A percentile compares a stretch with the other conserved stretches of the same genome.
phyloP scores from a whole-genome alignment of 2,797 vertebrate species.

The Enteromius mattozi region DNA sequence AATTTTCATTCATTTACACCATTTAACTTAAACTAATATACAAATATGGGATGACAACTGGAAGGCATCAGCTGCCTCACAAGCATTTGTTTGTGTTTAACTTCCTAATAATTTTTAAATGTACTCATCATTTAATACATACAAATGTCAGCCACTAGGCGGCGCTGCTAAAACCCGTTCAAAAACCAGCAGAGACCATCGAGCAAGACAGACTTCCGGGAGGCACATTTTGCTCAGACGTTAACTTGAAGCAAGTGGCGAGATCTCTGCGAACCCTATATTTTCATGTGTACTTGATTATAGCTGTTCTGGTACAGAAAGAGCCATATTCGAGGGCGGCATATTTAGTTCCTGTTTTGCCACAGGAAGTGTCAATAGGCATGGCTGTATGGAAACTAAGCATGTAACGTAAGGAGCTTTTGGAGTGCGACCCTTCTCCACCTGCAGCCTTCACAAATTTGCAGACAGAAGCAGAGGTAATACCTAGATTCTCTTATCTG shows the following conservation, averaged over 20 bases:
- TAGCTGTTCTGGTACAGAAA: neutral
- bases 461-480: conserved; percentile 36
- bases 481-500: neutral
- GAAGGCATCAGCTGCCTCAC: neutral
- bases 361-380: neutral
- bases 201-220: conserved; percentile 39
- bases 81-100: neutral
- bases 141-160: neutral
- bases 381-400: conserved; percentile 11
- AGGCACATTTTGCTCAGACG: conserved; percentile 18
- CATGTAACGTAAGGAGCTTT: conserved; percentile 19
- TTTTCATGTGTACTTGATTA: too few species aligned
- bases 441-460: neutral
- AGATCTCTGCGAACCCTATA: neutral
- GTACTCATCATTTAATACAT: neutral
- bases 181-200: neutral
- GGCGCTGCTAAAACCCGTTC: neutral
- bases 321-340: neutral
- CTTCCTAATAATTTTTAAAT: neutral
- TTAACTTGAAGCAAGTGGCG: neutral
- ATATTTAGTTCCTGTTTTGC: neutral
- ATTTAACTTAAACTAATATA: neutral
- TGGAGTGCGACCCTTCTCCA: neutral
- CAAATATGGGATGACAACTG: neutral
- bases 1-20: neutral